A percentile compares a stretch with the other conserved stretches of the same genome.
These are phyloP conservation scores for Actinia tenebrosa DNA, from an alignment of 64 coral and sea anemone genomes.

Conservation along the genomic window DNA sequence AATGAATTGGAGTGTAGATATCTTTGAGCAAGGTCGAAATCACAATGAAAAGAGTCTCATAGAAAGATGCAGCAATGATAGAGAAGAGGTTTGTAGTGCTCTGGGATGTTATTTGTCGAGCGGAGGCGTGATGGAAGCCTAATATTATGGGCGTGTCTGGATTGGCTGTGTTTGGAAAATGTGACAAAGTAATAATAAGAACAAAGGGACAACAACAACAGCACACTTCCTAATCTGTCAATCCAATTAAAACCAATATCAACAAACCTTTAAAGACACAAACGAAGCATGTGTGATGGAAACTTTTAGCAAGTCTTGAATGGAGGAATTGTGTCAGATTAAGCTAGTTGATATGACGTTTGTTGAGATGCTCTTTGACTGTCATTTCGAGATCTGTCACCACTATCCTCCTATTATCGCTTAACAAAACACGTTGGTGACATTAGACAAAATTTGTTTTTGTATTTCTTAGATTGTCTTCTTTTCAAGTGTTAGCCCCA, in stretches of 20 bases:
- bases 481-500: slow-evolving; percentile 60
- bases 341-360: slow-evolving; percentile 47
- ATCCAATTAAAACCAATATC: slow-evolving; percentile 74
- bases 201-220: slow-evolving; percentile 54
- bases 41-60: neutral
- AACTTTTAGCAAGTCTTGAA: slow-evolving; percentile 35
- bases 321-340: slow-evolving; percentile 44
- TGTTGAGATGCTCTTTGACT: slow-evolving; percentile 31
- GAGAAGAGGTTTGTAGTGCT: neutral
- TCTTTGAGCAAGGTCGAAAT: neutral
- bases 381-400: slow-evolving; percentile 56
- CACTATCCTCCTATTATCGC: slow-evolving; percentile 22
- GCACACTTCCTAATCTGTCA: slow-evolving; percentile 77
- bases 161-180: slow-evolving; percentile 33
- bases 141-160: slow-evolving; percentile 20
- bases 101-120: neutral
- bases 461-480: slow-evolving; percentile 57
- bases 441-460: slow-evolving; percentile 59
- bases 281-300: slow-evolving; percentile 54
- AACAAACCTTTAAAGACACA: slow-evolving; percentile 36
- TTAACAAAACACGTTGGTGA: slow-evolving; percentile 66
- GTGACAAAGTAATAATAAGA: slow-evolving; percentile 58
- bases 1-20: neutral
- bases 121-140: slow-evolving; percentile 26
- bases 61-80: neutral